phyloP scores from a whole-genome alignment of 2,113 vertebrate genomes.

The Patagioenas fasciata region DNA sequence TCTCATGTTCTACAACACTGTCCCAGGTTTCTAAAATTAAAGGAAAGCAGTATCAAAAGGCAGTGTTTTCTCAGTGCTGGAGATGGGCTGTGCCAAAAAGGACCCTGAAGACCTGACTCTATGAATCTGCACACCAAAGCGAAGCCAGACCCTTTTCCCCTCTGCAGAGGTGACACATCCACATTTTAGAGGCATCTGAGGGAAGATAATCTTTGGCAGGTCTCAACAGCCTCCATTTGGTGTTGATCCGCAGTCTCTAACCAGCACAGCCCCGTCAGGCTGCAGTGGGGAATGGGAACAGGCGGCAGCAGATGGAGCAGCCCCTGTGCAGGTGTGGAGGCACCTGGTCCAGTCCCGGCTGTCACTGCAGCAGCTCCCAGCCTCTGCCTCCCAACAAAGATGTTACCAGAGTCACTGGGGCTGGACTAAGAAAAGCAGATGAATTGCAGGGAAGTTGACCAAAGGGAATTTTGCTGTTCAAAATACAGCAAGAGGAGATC shows the following conservation, averaged over 20 bases:
- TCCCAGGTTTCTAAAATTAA: background rate
- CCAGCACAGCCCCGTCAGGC: background rate
- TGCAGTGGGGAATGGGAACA: background rate
- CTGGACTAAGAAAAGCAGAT: background rate
- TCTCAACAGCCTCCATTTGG: rapidly evolving
- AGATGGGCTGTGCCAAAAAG: background rate
- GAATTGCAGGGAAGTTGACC: background rate
- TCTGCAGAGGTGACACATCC: background rate
- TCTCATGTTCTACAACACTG: background rate
- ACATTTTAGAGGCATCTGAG: rapidly evolving
- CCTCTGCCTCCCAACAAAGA: background rate
- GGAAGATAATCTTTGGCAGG: background rate
- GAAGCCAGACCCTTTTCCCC: background rate
- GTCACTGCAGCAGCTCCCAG: too few species aligned
- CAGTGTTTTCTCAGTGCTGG: background rate
- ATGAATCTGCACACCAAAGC: rapidly evolving
- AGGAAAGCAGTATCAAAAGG: background rate
- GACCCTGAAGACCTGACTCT: background rate
- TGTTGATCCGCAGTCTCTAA: background rate
- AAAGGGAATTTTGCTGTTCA: background rate
- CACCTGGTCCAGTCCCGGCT: background rate
- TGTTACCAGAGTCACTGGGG: rapidly evolving
- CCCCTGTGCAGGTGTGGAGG: background rate
- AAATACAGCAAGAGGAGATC: background rate
- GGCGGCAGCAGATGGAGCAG: background rate